phyloP scores from a whole-genome alignment of 2,113 vertebrate genomes.

The Dendropsophus ebraccatus region DNA sequence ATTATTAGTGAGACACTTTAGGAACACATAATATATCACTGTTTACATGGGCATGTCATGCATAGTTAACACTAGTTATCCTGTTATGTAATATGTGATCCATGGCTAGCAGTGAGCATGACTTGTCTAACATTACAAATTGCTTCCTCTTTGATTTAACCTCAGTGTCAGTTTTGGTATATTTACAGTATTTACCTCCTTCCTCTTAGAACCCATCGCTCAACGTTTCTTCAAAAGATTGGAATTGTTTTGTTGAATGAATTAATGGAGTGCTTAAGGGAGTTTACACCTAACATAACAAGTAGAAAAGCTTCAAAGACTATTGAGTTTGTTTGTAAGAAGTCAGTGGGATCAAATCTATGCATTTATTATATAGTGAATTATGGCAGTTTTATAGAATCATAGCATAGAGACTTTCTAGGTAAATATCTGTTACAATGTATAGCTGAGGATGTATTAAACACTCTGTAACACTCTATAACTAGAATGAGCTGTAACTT shows the following conservation, averaged over 20 bases:
- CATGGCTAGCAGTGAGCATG: background rate
- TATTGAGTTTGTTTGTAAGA: background rate
- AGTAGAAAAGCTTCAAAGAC: background rate
- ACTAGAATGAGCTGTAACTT: no score
- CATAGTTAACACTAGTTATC: conserved; percentile 6
- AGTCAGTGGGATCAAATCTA: background rate
- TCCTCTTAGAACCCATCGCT: background rate
- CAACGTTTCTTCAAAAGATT: conserved; percentile 1
- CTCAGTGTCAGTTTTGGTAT: conserved; percentile 3
- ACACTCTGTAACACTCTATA: no score
- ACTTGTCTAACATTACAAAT: conserved; percentile 27
- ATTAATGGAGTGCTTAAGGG: background rate
- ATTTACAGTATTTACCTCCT: conserved; percentile 14
- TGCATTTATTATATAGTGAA: background rate
- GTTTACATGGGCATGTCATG: background rate
- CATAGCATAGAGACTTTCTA: no score
- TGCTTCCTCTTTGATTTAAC: conserved; percentile 32
- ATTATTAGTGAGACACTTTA: background rate
- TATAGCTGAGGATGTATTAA: no score
- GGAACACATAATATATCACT: background rate
- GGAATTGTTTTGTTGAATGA: background rate
- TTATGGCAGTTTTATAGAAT: background rate
- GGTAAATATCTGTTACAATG: no score
- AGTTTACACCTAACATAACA: conserved; percentile 6
- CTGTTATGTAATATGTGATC: conserved; percentile 15